Evolutionary conservation across 1,140 invertebrate genomes (phyloP).

Genomic region (Aphaenogaster ashmeadi): DNA sequence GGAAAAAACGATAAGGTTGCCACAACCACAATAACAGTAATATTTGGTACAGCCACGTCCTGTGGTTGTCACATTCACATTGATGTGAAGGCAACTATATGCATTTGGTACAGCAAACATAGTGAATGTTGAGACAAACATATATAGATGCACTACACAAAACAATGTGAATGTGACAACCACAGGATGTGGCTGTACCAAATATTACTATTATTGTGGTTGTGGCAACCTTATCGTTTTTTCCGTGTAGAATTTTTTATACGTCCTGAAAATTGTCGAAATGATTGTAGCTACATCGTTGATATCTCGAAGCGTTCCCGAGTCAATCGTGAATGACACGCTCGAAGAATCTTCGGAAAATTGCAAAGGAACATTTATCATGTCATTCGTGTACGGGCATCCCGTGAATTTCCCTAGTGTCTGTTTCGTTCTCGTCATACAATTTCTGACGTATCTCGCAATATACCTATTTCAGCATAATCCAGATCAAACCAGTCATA

Average conservation of each 20-base stretch:
- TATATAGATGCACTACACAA: too few species aligned
- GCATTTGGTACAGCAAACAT: too few species aligned
- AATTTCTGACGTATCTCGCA: slow-evolving; percentile 23
- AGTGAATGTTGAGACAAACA: too few species aligned
- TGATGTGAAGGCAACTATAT: too few species aligned
- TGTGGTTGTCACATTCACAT: too few species aligned
- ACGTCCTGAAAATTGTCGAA: neutral
- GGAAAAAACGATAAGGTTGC: too few species aligned
- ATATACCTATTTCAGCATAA: neutral
- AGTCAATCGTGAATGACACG: neutral
- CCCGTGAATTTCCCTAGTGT: slow-evolving; percentile 52
- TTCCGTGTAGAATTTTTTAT: neutral
- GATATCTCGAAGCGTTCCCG: neutral
- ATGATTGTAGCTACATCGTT: neutral
- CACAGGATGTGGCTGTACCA: too few species aligned
- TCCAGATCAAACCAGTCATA: neutral
- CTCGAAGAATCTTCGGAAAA: neutral
- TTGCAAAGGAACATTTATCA: slow-evolving; percentile 39
- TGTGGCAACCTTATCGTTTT: too few species aligned
- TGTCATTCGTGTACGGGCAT: slow-evolving; percentile 7
- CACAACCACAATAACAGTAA: too few species aligned
- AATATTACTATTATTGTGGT: too few species aligned
- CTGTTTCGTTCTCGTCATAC: slow-evolving; percentile 26
- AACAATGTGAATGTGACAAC: too few species aligned
- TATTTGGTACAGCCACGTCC: too few species aligned